These are phyloP conservation scores for Sialis lutaria DNA, from an alignment of 2,888 invertebrate genomes.

Conservation along the genomic window DNA sequence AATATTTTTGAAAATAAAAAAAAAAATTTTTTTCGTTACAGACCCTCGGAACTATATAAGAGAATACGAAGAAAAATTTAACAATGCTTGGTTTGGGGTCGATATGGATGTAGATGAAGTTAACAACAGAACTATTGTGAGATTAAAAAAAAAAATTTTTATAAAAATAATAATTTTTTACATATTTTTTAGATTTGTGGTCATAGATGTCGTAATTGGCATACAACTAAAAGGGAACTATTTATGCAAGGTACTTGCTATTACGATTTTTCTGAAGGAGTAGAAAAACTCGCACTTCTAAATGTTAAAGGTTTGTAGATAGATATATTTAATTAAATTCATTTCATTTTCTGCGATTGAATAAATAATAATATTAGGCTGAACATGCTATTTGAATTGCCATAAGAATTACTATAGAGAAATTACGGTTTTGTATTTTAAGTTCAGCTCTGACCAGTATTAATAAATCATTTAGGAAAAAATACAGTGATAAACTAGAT, in stretches of 20 bases:
- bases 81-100: constrained; percentile 23
- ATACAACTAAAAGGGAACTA: constrained; percentile 11
- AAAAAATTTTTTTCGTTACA: neutral
- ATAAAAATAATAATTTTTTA: neutral
- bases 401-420: too few species aligned
- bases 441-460: too few species aligned
- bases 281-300: constrained; percentile 13
- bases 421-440: too few species aligned
- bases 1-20: too few species aligned
- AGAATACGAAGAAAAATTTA: neutral
- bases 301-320: constrained; percentile 12
- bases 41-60: neutral
- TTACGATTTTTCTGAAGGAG: constrained; percentile 14
- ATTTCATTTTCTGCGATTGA: neutral
- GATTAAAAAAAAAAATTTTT: constrained; percentile 6
- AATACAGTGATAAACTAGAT: too few species aligned
- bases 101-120: constrained; percentile 21
- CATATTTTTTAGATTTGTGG: constrained; percentile 21
- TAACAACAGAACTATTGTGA: constrained; percentile 18
- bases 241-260: constrained; percentile 20
- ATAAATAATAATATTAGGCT: neutral
- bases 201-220: constrained; percentile 21
- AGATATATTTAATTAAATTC: neutral
- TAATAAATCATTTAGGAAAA: too few species aligned
- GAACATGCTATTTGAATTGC: too few species aligned